A percentile compares a stretch with the other conserved stretches of the same genome.
Evolutionary conservation across 2,888 invertebrate species (phyloP).

Genomic region (Chloromyia formosa): DNA sequence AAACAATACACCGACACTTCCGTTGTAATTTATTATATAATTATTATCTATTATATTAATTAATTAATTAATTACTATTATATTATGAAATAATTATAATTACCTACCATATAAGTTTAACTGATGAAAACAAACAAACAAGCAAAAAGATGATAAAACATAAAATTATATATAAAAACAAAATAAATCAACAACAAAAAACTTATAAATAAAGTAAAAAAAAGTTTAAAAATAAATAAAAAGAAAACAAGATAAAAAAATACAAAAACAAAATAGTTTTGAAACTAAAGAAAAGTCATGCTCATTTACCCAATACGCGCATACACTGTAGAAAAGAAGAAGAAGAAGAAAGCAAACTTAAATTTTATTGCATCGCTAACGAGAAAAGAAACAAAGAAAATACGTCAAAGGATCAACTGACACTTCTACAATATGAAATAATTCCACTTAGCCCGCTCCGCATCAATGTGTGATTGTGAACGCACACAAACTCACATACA

Average conservation of each 20-base stretch:
- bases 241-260: slow-evolving; percentile 11
- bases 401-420: no score
- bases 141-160: slow-evolving; percentile 17
- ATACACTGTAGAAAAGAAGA: not conserved
- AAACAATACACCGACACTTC: slow-evolving; percentile 66
- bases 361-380: slow-evolving; percentile 7
- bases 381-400: not conserved
- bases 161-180: slow-evolving; percentile 21
- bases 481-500: no score
- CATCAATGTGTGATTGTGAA: no score
- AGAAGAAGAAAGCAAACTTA: not conserved
- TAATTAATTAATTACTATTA: slow-evolving; percentile 49
- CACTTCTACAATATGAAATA: no score
- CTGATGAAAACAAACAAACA: slow-evolving; percentile 21
- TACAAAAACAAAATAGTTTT: slow-evolving; percentile 39
- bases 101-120: slow-evolving; percentile 49
- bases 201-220: slow-evolving; percentile 25
- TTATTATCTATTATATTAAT: slow-evolving; percentile 49
- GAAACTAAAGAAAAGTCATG: slow-evolving; percentile 11
- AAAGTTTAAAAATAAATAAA: slow-evolving; percentile 19
- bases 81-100: slow-evolving; percentile 49
- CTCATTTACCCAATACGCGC: slow-evolving; percentile 21
- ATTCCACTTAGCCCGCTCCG: no score
- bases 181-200: slow-evolving; percentile 28
- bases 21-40: slow-evolving; percentile 60